Base-by-base conservation (phyloP, 2,888 invertebrate species). In the Plusia festucae region DNA sequence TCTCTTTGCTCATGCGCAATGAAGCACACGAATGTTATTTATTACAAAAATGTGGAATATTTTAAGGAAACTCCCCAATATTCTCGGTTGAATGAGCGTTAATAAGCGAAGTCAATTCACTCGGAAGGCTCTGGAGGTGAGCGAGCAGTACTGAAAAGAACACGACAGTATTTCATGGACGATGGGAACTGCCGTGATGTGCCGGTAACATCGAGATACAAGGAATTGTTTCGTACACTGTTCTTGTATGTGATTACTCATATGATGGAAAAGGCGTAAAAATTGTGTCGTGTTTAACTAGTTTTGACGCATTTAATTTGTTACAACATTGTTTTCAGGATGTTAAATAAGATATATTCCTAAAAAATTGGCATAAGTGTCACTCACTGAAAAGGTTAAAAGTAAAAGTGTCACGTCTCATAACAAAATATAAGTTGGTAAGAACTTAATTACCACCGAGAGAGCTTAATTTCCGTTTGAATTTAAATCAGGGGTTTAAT, bases 21-120 rank as follows among this genome's bases (percentile, higher is more conserved):
- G n/a, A n/a, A n/a, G n/a, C n/a, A 6, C 6, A n/a, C n/a, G n/a
- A 40, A 40, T n/a, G 40, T 6, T 40, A n/a, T 40, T 40, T 40
- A 40, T 40, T 40, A n/a, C 6, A 40, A 40, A 40, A 40, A 40
- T 40, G 15, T 5, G n/a, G 11, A 49, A 49, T 49, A 49, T 49
- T 49, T 46, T 18, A 46, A 18, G 46, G 46, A 18, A 46, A 46
- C 1, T 18, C 18, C 8, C 18, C 46, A 49, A 49, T 49, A 49
- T 49, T 49, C 20, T 1, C 46, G 20, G 8, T 11, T 49, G 18
- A 49, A 49, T 49, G 20, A 11, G 11, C 13, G 18, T 49, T 49
- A 49, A 49, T 49, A 49, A 49, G 16, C 46, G 44, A 44, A 16
- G 44, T 44, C 16, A 44, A 44, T 44, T 44, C 44, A 16, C 7